These are phyloP conservation scores for Todus mexicanus DNA, from an alignment of 2,797 vertebrate species.

Conservation along the genomic window DNA sequence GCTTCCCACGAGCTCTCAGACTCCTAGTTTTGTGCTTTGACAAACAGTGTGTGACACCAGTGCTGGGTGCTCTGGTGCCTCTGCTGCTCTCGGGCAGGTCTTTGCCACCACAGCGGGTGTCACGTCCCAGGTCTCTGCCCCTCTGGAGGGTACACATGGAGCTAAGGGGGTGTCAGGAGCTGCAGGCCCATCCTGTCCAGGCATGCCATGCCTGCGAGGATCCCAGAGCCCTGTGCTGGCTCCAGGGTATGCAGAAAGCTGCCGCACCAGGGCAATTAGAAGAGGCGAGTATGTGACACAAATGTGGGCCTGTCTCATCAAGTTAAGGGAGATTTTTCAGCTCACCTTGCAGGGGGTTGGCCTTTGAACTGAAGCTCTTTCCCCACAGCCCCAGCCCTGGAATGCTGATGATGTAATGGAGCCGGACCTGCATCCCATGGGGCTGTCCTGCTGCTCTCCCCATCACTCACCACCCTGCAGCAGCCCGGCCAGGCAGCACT, in stretches of 20 bases:
- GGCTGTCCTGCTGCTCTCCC: background rate
- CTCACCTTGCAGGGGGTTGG: background rate
- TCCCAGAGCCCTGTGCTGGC: background rate
- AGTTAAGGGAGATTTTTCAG: background rate
- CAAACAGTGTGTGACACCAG: rapidly evolving
- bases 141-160: background rate
- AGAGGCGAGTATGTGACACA: conserved; percentile 5
- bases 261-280: background rate
- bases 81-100: background rate
- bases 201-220: background rate
- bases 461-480: rapidly evolving
- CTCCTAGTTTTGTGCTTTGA: background rate
- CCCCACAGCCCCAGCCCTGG: background rate
- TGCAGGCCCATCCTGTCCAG: background rate
- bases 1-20: background rate
- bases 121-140: background rate
- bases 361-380: conserved; percentile 1
- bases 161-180: background rate
- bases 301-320: conserved; percentile 4
- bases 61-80: rapidly evolving
- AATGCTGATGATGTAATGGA: rapidly evolving
- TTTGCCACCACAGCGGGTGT: rapidly evolving
- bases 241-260: background rate
- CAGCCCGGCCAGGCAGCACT: background rate
- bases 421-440: background rate